Evolutionary conservation across 2,797 vertebrate species (phyloP), one percentile per base, ranked within the genome.

Genomic region (Poeciliopsis presidionis): DNA sequence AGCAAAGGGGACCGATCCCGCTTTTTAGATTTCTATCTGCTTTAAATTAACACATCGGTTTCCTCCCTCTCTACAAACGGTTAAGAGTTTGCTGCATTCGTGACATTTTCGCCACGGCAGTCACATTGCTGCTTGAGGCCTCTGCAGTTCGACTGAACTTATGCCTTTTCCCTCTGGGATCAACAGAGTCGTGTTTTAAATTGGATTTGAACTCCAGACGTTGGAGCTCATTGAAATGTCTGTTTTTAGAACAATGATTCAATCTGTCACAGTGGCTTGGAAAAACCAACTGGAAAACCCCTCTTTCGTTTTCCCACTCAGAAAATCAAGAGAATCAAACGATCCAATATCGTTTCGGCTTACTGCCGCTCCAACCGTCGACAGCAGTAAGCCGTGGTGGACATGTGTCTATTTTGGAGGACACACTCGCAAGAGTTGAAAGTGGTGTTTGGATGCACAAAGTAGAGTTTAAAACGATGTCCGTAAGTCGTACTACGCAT

Each of bases 251-350:
- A 79, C 77, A 61, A 14, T 51, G 47, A 45, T 72, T 30, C n/a
- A 59, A 76, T 82, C 89, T 85, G 87, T 89, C 87, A 82, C 51
- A 53, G 1, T 53, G 22, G 8, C 1, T 28, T 57, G 25, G 25
- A 28, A 28, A n/a, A 57, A 13, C 25, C 11, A n/a, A 1, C 11
- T 57, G 53, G 53, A 57, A 57, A 9, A 51, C 20, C 49, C 20
- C 47, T 20, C 7, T 55, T 12, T 12, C 3, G 53, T 0, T 5
- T 57, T 28, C 11, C 25, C 53, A 28, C 53, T n/a, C 4, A 0
- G 53, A 57, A n/a, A 57, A 57, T 28, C 53, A 57, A 57, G n/a
- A 57, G 53, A 28, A 57, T 57, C 53, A 57, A 57, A 57, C 4
- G 4, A 28, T 57, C 9, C 25, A 57, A 57, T 57, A 28, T 57